phyloP scores from a whole-genome alignment of 2,797 vertebrate genomes.

The Catamblyrhynchus diadema region DNA sequence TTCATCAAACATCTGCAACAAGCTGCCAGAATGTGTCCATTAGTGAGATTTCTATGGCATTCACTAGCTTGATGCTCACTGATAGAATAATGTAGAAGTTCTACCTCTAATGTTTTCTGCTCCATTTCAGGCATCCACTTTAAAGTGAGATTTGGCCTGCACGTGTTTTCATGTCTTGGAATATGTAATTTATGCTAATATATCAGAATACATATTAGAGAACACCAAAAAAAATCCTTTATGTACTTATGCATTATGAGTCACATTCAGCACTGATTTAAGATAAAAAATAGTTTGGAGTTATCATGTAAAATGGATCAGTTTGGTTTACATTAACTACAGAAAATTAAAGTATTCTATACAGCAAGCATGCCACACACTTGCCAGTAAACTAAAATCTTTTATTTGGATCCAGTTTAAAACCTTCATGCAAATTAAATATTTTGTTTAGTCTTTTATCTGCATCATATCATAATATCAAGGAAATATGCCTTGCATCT shows the following conservation, averaged over 20 bases:
- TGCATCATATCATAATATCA: not conserved
- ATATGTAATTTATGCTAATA: conserved; percentile 46
- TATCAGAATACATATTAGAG: not conserved
- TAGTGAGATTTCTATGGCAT: conserved; percentile 31
- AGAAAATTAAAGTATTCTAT: not conserved
- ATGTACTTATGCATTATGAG: not conserved
- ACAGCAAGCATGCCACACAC: not conserved
- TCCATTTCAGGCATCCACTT: conserved; percentile 45
- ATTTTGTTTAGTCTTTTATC: not conserved
- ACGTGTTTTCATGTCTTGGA: conserved; percentile 13
- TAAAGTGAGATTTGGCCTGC: conserved; percentile 24
- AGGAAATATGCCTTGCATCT: not conserved
- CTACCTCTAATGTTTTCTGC: conserved; percentile 48
- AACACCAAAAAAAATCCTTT: not conserved
- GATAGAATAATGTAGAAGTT: conserved; percentile 50
- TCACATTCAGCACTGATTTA: not conserved
- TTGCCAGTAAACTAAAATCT: not conserved
- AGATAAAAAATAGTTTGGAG: not conserved
- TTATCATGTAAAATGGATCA: not conserved
- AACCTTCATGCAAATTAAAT: not conserved
- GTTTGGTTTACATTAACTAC: not conserved
- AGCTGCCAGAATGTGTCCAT: conserved; percentile 53
- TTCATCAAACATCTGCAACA: conserved; percentile 57
- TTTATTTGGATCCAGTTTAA: not conserved
- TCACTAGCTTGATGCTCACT: conserved; percentile 17